These are phyloP conservation scores for Caenorhabditis zanzibari DNA, from an alignment of 2,888 invertebrate species.

Conservation along the genomic window DNA sequence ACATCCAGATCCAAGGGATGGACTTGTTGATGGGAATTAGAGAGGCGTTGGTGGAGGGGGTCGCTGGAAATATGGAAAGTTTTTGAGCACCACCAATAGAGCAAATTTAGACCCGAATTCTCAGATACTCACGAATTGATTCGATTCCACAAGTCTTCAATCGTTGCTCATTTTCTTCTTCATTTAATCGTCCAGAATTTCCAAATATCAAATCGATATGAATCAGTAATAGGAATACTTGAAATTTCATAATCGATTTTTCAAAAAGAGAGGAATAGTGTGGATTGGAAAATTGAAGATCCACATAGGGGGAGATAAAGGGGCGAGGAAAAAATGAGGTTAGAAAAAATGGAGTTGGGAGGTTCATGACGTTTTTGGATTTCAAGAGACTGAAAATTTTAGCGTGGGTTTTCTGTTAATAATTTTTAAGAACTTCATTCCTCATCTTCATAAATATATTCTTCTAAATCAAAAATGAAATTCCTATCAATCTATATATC, in stretches of 20 bases:
- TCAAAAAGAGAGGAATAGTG: neutral
- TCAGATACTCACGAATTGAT: neutral
- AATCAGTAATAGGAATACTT: neutral
- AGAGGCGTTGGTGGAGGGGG: neutral
- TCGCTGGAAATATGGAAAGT: neutral
- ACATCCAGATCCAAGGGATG: neutral
- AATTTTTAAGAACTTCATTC: too few relatives aligned
- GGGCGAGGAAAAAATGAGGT: neutral
- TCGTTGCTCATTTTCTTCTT: neutral
- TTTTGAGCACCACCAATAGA: too few relatives aligned
- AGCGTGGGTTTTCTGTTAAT: too few relatives aligned
- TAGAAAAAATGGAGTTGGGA: neutral
- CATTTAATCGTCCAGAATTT: neutral
- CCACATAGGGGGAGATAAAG: neutral
- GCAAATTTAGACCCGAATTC: neutral
- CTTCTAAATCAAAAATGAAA: too few relatives aligned
- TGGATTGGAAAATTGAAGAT: too few relatives aligned
- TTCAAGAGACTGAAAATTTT: too few relatives aligned
- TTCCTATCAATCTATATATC: too few relatives aligned
- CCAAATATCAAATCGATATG: constrained; percentile 1
- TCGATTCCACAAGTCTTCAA: neutral
- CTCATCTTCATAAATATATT: too few relatives aligned
- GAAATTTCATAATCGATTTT: neutral
- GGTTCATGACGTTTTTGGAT: too few relatives aligned
- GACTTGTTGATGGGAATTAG: neutral